A percentile compares a stretch with the other conserved stretches of the same genome.
Conservation (phyloP, 2,888 invertebrate genomes). For the Drosophila anomelani region DNA sequence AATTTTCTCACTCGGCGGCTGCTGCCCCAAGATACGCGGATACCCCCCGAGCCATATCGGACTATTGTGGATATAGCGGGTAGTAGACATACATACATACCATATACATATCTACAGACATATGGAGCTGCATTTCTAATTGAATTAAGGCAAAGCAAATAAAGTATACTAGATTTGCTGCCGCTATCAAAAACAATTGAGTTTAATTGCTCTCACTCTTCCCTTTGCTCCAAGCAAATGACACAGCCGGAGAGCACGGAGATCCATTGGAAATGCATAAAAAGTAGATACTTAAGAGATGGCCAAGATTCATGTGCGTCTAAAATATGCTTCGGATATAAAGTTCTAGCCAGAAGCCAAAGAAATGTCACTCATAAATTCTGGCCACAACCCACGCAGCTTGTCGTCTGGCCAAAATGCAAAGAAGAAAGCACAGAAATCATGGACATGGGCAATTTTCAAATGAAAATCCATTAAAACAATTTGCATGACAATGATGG, state of each 20-base stretch:
- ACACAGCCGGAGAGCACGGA: background rate
- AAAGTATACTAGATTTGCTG: conserved; percentile 54
- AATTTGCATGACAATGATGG: conserved; percentile 82
- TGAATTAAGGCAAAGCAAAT: conserved; percentile 76
- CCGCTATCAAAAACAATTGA: conserved; percentile 78
- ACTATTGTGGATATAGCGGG: background rate
- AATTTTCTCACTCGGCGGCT: conserved; percentile 59
- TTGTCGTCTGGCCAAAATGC: conserved; percentile 38
- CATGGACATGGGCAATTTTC: conserved; percentile 43
- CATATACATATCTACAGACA: conserved; percentile 22
- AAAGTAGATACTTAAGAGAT: conserved; percentile 23
- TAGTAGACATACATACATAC: background rate
- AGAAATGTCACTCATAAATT: conserved; percentile 75
- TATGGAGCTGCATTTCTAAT: conserved; percentile 70
- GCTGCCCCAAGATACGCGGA: conserved; percentile 56
- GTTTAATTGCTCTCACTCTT: conserved; percentile 73
- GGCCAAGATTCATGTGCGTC: conserved; percentile 11
- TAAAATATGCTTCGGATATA: conserved; percentile 37
- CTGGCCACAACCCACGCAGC: conserved; percentile 64
- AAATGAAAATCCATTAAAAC: conserved; percentile 60
- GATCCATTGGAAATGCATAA: conserved; percentile 76
- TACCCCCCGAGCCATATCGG: conserved; percentile 39
- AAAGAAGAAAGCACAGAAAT: conserved; percentile 25
- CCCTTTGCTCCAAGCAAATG: conserved; percentile 11
- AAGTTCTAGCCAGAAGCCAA: conserved; percentile 58